Base-by-base conservation (phyloP, 2,797 vertebrate genomes). In the Melanotaenia nigrans region DNA sequence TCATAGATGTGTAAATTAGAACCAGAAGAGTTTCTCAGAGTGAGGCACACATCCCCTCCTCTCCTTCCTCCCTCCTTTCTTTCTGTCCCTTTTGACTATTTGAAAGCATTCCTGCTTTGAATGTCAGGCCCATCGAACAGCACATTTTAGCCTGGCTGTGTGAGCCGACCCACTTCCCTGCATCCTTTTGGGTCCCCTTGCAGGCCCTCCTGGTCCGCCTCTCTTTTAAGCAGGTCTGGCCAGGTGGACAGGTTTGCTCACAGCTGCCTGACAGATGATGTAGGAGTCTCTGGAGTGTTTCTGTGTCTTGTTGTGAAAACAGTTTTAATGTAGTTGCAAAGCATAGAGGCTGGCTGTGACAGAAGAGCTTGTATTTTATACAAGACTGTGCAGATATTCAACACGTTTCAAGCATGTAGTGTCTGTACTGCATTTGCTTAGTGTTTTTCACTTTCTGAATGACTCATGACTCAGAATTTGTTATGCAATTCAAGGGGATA, bases 1-100 rank as follows among this genome's bases (percentile, higher is more conserved):
- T 91, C 87, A 92, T 93, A 88, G 87, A 94, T 93, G 92, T 95
- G 93, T 93, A 94, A 95, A 95, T 94, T 92, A 93, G 92, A 93
- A 93, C 89, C 92, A 94, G 93, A 92, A 85, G 75, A 83, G 85
- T 91, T 85, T 89, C 84, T 88, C 84, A 84, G 84, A 91, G 76
- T 72, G 78, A 87, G 85, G 85, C 87, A 79, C 86, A 80, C 65
- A 90, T 81, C 76, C 87, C 84, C 84, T 83, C 79, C 70, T 80
- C 77, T 84, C 77, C 68, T 78, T 56, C 59, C 79, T 69, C 77
- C 65, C 73, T 68, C 32, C 75, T 80, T 81, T 87, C 76, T 86
- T 77, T 86, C 77, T 85, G 75, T 84, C 77, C 82, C 84, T 82
- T 91, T 93, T 90, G 85, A 92, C 82, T 83, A 69, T 92, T 91